Evolutionary conservation across 2,113 vertebrate species (phyloP), one percentile per base, ranked within the genome.

Genomic region (Myrmecophaga tridactyla): DNA sequence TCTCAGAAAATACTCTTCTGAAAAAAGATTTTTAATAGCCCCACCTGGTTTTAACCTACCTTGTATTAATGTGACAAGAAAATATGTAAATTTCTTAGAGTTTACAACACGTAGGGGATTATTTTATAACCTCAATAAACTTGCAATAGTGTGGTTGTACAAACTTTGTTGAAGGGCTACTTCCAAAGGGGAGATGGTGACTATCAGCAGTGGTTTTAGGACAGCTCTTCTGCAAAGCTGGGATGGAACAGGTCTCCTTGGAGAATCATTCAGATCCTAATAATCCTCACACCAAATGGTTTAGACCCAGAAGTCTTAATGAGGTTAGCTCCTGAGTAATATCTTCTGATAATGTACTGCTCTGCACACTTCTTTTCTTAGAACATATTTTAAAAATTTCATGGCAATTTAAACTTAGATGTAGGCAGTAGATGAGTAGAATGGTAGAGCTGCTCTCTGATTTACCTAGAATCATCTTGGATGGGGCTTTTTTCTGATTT

Each of bases 1-100:
- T 95, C 97, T 96, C 97, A 97, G 97, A 98, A 98, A 97, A 91
- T 95, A 51, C 46, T 67, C 65, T 94, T 65, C 80, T 97, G 97
- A 97, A 92, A 92, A 95, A 89, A 67, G 87, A 92, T 96, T 97
- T 97, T 97, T 97, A 97, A 95, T 96, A 97, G 93, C 75, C 94
- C 94, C 96, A 97, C 95, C 97, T 96, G 95, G 89, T 98, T 84
- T 97, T 97, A 95, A 97, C 77, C 43, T 41, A 14, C n/a, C 77
- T 53, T 87, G 34, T 82, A 18, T 63, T 69, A 60, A 83, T 70
- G 62, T 86, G 85, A 70, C 31, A 89, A 87, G 84, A 81, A 83
- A 85, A 8, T 25, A 43, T 12, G 56, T 84, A 46, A 43, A 46
- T 91, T 90, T 70, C 63, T 75, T 76, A 15, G 67, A 81, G 81